Evolutionary conservation across 2,113 vertebrate genomes (phyloP).

Genomic region (Limnothrissa miodon): DNA sequence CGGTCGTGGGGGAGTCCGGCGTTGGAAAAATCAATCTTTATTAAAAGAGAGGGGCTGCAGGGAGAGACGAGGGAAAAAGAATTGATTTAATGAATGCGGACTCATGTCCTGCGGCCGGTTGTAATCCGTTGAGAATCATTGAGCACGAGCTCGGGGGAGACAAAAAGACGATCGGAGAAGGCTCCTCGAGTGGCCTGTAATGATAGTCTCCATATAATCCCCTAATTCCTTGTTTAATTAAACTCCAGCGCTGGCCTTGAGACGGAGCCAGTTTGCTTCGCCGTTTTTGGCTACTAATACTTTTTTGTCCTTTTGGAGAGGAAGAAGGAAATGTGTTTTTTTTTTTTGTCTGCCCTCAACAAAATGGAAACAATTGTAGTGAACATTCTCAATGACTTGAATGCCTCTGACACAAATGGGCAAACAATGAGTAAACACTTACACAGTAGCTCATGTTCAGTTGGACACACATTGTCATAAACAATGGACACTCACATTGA

Average conservation of each 20-base stretch:
- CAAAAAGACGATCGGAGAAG: constrained; percentile 73
- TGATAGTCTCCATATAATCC: constrained; percentile 83
- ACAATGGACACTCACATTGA: too few relatives aligned
- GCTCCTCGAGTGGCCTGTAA: constrained; percentile 78
- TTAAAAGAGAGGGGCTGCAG: constrained; percentile 57
- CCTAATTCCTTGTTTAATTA: constrained; percentile 88
- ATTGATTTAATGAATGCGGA: constrained; percentile 83
- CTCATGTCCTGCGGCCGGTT: constrained; percentile 75
- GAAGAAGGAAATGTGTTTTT: constrained; percentile 44
- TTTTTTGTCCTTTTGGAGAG: constrained; percentile 60
- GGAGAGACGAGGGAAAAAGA: constrained; percentile 57
- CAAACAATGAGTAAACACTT: not conserved
- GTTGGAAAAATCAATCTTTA: constrained; percentile 74
- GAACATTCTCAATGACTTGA: not conserved
- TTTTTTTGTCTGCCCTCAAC: not conserved
- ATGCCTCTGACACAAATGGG: not conserved
- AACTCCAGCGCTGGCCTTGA: constrained; percentile 77
- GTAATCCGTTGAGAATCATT: constrained; percentile 78
- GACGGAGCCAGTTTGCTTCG: constrained; percentile 68
- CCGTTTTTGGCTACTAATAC: constrained; percentile 67
- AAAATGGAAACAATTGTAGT: not conserved
- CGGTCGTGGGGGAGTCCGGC: constrained; percentile 43
- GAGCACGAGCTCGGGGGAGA: constrained; percentile 73
- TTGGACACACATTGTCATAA: not conserved
- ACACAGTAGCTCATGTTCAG: not conserved